Evolutionary conservation across 92 coral and sea anemone species (phyloP), one percentile per base, ranked within the genome.

Genomic region (Zoanthus solanderi): DNA sequence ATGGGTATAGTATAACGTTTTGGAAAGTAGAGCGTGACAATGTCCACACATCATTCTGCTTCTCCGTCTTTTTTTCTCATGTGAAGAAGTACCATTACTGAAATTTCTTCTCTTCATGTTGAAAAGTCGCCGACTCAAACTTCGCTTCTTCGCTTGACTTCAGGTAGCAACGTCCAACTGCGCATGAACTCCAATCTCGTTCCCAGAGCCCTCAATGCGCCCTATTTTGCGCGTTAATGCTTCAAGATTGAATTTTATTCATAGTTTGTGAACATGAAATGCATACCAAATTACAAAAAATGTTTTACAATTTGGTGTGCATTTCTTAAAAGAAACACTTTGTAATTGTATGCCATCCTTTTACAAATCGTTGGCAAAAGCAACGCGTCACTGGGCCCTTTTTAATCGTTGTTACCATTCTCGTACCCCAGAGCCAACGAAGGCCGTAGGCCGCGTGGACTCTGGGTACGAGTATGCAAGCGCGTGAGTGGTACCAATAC

Each of bases 41-140:
- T 61, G 68, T 61, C 68, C 68, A 61, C 68, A 61, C 31, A 61
- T 61, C 68, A 61, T 61, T 61, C 68, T 61, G 68, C 68, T 61
- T 61, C 68, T 61, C 68, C 68, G 29, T 61, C 68, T 61, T 61
- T 23, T 61, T 61, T 4, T 61, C 8, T 61, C 17, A 2, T 61
- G 1, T 61, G 68, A 61, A n/a, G 68, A 61, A 61, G 68, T 17
- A 61, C 8, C 68, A 17, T 61, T 61, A 61, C 68, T 61, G 30
- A 61, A 61, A 61, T 61, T 17, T 61, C 68, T 61, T 61, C 31
- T 61, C 68, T 61, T 61, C 68, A 61, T 61, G 68, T 61, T 61
- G 8, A 29, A 61, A 61, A 61, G 30, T 58, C n/a, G n/a, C 65
- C 14, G 17, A 58, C 65, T 11, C 1, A 58, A 58, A 11, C 11